These are phyloP conservation scores for Eptesicus fuscus DNA, from an alignment of 2,113 vertebrate species.

Conservation along the genomic window DNA sequence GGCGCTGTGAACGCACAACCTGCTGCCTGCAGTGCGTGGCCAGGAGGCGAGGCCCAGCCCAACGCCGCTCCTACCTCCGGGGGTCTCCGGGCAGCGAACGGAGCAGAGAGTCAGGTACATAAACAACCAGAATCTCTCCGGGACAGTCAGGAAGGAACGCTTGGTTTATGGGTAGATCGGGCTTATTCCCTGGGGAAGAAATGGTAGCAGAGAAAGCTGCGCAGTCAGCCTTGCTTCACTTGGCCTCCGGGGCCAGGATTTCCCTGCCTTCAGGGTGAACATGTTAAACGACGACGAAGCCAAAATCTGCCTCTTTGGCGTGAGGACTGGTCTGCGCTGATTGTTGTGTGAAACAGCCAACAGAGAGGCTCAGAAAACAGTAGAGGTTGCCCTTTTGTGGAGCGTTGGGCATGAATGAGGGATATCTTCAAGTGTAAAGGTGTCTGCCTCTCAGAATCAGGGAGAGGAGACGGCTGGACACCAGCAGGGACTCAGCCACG, in stretches of 20 bases:
- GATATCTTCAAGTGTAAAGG: fast-evolving
- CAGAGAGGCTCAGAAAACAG: neutral
- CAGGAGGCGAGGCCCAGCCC: fast-evolving
- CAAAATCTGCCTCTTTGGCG: neutral
- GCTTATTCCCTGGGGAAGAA: neutral
- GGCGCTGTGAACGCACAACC: fast-evolving
- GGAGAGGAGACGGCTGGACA: fast-evolving
- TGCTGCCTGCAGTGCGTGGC: neutral
- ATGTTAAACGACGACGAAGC: fast-evolving
- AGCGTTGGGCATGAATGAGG: neutral
- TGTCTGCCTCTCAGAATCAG: neutral
- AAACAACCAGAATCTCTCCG: fast-evolving
- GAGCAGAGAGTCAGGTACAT: fast-evolving
- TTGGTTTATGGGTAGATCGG: fast-evolving
- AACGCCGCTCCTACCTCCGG: fast-evolving
- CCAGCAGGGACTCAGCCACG: no score
- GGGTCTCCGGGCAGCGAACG: neutral
- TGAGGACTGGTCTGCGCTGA: neutral
- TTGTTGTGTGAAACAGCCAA: neutral
- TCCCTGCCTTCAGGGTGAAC: no score
- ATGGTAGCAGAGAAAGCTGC: fast-evolving
- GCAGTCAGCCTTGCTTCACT: fast-evolving
- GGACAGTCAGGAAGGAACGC: neutral
- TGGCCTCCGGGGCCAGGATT: fast-evolving
- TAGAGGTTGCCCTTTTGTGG: neutral